Base-by-base conservation (phyloP, 1,140 invertebrate species). In the Drosophila ironensis region DNA sequence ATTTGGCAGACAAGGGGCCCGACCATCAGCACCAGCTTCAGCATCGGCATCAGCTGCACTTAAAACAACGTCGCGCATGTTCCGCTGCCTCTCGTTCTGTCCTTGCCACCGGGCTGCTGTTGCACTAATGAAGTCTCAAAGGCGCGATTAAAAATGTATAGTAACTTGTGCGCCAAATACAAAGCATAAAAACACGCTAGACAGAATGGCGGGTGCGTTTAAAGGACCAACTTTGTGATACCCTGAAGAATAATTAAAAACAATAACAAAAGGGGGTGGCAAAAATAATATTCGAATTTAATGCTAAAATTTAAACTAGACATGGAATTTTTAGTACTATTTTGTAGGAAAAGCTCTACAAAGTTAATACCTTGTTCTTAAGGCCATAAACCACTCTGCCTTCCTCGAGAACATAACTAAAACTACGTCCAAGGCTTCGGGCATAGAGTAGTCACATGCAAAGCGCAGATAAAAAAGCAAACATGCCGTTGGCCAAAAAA, bases 101-200 rank as follows among this genome's bases (percentile, higher is more conserved):
- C 35, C 41, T 47, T 56, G 30, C 45, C 40, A 40, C 40, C 30
- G 22, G 35, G 42, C 64, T 52, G 24, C 56, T 37, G 51, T 50
- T 74, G 67, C 80, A 86, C 80, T 86, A 86, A 86, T 86, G 80
- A 86, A 86, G 80, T 86, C 80, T 86, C 80, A 86, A 86, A 86
- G 80, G 80, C 80, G 80, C 80, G 80, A 86, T 86, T 86, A 86
- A 84, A 86, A 86, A 86, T 86, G 80, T 86, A n/a, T n/a, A n/a
- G n/a, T n/a, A 86, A 86, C 80, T 86, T 86, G 66, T 61, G 80
- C 70, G 53, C 44, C 67, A 77, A 48, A 82, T 56, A 57, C 53
- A 70, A 45, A 5, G 41, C 22, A n/a, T 52, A 60, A 38, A 11
- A 47, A 60, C 37, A 50, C 50, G 33, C 60, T 63, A 48, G 30